These are phyloP conservation scores for Odontophorus gujanensis DNA, from an alignment of 2,113 vertebrate genomes.

Conservation along the genomic window DNA sequence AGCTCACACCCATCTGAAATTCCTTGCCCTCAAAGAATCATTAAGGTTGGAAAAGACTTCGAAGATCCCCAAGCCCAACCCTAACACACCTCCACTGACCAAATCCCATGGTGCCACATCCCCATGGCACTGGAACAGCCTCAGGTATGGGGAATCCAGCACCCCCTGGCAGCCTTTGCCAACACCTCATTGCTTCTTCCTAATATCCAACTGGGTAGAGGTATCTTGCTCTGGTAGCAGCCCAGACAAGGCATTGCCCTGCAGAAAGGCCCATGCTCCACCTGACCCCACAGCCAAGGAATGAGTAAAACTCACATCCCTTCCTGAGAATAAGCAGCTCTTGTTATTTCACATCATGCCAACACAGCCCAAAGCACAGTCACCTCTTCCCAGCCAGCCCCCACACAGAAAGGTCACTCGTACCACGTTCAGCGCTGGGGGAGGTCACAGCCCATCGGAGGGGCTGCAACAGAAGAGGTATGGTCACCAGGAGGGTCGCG, in stretches of 20 bases:
- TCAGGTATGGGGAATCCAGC: too few relatives aligned
- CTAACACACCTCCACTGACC: too few relatives aligned
- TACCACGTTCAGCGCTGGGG: slow-evolving; percentile 5
- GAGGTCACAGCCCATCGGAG: slow-evolving; percentile 43
- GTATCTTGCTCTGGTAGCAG: too few relatives aligned
- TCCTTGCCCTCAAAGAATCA: not conserved
- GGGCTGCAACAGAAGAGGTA: slow-evolving; percentile 63
- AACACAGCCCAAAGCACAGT: not conserved
- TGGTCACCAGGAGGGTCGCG: slow-evolving; percentile 46
- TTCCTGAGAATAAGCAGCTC: slow-evolving; percentile 50
- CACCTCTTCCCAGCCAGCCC: not conserved
- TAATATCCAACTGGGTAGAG: too few relatives aligned
- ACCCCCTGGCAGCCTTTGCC: too few relatives aligned
- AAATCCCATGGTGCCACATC: too few relatives aligned
- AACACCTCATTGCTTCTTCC: too few relatives aligned
- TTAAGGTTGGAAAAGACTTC: too few relatives aligned
- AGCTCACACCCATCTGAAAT: not conserved
- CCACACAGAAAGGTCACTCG: slow-evolving; percentile 51
- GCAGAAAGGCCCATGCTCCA: too few relatives aligned
- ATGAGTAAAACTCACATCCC: slow-evolving; percentile 22
- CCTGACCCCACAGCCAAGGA: not conserved
- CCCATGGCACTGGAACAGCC: too few relatives aligned
- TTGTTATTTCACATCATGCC: slow-evolving; percentile 16
- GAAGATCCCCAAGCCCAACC: too few relatives aligned
- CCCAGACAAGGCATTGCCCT: too few relatives aligned